phyloP scores from a whole-genome alignment of 2,888 invertebrate genomes.

The Melinaea marsaeus region DNA sequence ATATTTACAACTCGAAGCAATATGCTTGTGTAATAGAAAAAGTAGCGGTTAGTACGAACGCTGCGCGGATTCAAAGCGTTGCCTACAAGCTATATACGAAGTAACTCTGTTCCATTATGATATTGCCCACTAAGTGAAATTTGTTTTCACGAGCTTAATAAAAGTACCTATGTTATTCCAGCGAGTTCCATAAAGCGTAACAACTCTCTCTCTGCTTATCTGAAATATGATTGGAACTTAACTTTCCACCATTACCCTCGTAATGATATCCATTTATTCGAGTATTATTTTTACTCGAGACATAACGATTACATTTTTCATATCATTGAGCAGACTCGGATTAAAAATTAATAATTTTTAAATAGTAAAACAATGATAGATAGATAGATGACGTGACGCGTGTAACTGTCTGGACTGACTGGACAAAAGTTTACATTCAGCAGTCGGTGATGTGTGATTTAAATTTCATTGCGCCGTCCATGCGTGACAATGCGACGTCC shows the following conservation, averaged over 20 bases:
- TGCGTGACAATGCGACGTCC: constrained; percentile 34
- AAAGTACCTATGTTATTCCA: constrained; percentile 52
- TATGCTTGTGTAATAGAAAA: constrained; percentile 48
- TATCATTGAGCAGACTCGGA: neutral
- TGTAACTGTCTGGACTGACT: constrained; percentile 20
- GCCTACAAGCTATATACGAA: constrained; percentile 47
- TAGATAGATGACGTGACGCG: constrained; percentile 29
- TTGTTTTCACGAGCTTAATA: constrained; percentile 63
- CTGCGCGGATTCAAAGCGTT: constrained; percentile 55
- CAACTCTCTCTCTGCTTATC: constrained; percentile 35
- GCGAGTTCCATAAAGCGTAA: constrained; percentile 49
- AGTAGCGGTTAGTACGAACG: constrained; percentile 54
- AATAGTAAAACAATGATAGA: constrained; percentile 23
- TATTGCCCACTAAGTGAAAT: constrained; percentile 72
- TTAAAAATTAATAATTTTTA: neutral
- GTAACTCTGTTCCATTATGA: constrained; percentile 70
- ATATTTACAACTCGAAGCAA: constrained; percentile 38
- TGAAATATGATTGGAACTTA: constrained; percentile 31
- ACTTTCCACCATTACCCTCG: constrained; percentile 28
- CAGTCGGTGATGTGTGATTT: constrained; percentile 29
- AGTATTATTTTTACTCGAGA: constrained; percentile 19
- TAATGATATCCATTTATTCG: constrained; percentile 29
- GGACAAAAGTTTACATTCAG: constrained; percentile 29
- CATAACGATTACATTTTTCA: neutral
- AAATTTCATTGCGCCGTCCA: constrained; percentile 36